Base-by-base conservation (phyloP, 2,797 vertebrate genomes). In the Adelosebastes latens region DNA sequence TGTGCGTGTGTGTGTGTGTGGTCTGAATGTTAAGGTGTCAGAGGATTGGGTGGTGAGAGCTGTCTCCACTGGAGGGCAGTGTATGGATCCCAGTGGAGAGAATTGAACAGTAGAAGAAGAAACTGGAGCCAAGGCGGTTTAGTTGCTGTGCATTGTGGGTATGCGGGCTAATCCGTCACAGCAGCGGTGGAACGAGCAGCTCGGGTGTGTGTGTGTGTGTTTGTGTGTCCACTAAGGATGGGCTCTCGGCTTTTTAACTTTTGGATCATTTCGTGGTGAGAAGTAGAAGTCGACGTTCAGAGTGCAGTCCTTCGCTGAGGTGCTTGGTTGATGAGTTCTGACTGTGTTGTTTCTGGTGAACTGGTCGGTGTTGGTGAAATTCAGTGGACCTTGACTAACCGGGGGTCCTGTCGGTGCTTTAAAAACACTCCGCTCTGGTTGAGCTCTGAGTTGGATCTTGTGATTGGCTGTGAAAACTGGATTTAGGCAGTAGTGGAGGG, bases 391-490 rank as follows among this genome's bases (percentile, higher is more conserved):
- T 75, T 22, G 64, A 77, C 46, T 14, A 59, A 72, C 64, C 5
- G 63, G 58, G 63, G 69, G 66, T 79, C 74, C 86, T 27, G 79
- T 71, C 31, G 68, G 72, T 80, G 78, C 75, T 78, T 77, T 34
- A 18, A 29, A 16, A 42, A 75, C 18, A n/a, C 73, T 69, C 32
- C 13, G 77, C 67, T 74, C 59, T 70, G 69, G 24, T 64, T 53
- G 82, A 80, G 75, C 16, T 55, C 46, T 14, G 16, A 71, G 83
- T 71, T 13, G 36, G 75, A 55, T 77, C 73, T 69, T 72, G 68
- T 59, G 62, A 39, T 69, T 90, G 84, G 89, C 83, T 88, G 81
- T 88, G 87, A 88, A 81, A 88, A 89, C 88, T 89, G 81, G 82
- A 87, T 69, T 82, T 70, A 78, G 90, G 89, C 91, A 90, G 89